These are phyloP conservation scores for Conops quadrifasciatus DNA, from an alignment of 2,888 invertebrate genomes.

Conservation along the genomic window DNA sequence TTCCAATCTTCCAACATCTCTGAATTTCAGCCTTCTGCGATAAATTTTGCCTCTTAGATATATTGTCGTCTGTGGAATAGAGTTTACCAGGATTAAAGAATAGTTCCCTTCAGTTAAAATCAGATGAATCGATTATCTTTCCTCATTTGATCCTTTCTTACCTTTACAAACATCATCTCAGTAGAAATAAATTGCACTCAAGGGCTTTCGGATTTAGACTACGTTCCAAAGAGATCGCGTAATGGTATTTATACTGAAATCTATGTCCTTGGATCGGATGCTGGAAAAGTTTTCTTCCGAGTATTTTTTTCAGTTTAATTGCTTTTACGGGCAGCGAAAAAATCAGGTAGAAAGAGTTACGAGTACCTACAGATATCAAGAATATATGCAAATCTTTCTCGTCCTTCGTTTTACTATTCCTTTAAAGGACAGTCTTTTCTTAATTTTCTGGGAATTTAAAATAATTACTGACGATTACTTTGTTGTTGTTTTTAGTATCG, in stretches of 20 bases:
- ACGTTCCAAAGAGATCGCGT: background rate
- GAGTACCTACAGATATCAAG: background rate
- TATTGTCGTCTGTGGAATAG: too few species aligned
- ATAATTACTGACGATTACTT: background rate
- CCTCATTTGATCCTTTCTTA: background rate
- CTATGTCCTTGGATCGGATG: background rate
- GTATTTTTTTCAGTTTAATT: background rate
- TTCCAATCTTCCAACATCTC: too few species aligned
- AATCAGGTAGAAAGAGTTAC: background rate
- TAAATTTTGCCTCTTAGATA: too few species aligned
- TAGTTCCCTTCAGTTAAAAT: too few species aligned
- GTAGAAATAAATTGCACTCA: background rate
- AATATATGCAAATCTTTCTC: background rate
- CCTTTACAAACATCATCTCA: background rate
- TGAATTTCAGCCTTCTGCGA: too few species aligned
- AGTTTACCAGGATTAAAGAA: too few species aligned
- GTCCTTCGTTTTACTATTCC: background rate
- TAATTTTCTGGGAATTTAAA: background rate
- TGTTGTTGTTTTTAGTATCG: too few species aligned
- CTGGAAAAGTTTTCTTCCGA: too few species aligned
- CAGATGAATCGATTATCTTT: too few species aligned
- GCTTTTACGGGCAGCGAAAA: background rate
- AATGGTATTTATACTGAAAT: slow-evolving; percentile 3
- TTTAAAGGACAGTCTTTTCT: too few species aligned
- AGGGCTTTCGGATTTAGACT: background rate